These are phyloP conservation scores for Arnoldichthys spilopterus DNA, from an alignment of 2,797 vertebrate genomes.

Conservation along the genomic window DNA sequence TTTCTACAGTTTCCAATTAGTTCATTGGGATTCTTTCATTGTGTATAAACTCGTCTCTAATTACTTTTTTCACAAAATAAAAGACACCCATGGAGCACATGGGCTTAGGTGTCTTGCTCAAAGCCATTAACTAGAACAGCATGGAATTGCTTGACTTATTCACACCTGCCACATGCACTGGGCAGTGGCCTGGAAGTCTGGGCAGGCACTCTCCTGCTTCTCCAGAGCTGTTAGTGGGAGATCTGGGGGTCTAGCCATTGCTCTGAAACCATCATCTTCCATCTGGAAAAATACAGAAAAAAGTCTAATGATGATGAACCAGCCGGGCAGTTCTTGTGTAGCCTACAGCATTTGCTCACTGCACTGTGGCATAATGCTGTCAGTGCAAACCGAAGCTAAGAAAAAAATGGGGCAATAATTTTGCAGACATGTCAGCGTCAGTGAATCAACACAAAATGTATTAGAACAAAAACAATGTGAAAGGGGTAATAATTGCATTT, in stretches of 20 bases:
- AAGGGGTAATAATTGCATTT: conserved; percentile 8
- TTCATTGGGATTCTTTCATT: neutral
- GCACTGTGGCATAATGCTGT: conserved; percentile 2
- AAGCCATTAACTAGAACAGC: neutral
- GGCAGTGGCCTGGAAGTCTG: neutral
- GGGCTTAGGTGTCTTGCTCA: neutral
- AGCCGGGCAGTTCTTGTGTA: conserved; percentile 3
- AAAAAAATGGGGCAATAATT: conserved; percentile 1
- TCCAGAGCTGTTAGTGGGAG: neutral
- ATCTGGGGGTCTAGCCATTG: conserved; percentile 7
- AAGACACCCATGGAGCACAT: neutral
- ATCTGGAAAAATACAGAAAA: conserved; percentile 30
- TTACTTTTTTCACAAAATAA: neutral
- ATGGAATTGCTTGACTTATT: conserved; percentile 1
- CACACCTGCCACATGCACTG: neutral
- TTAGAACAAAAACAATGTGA: neutral
- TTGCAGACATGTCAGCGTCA: conserved; percentile 1
- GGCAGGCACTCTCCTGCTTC: neutral
- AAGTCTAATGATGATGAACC: conserved; percentile 5
- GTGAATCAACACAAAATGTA: conserved; percentile 19
- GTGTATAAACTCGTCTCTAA: neutral
- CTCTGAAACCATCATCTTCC: neutral
- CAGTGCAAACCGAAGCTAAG: neutral
- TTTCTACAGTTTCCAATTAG: neutral
- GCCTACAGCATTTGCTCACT: neutral